Evolutionary conservation across 2,888 invertebrate genomes (phyloP).

Genomic region (Athalia circularis): DNA sequence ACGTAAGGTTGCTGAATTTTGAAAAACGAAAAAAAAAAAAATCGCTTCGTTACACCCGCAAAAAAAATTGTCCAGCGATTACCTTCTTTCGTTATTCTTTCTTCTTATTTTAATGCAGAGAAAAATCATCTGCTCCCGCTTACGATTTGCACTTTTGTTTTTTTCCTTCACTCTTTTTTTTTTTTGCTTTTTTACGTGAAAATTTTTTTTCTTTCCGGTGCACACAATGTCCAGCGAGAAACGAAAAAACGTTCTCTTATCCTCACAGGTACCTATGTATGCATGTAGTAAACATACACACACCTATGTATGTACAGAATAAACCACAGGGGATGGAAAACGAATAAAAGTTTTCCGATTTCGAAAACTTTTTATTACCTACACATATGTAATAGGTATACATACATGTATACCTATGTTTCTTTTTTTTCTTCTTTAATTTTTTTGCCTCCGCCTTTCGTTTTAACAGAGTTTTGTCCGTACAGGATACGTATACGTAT

Average conservation of each 20-base stretch:
- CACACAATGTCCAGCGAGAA: too few relatives aligned
- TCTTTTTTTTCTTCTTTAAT: constrained; percentile 53
- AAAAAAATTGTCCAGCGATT: too few relatives aligned
- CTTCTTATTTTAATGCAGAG: too few relatives aligned
- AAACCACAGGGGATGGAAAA: constrained; percentile 50
- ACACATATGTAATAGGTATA: too few relatives aligned
- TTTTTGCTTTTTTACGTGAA: not conserved
- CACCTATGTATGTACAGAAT: not conserved
- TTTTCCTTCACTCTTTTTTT: not conserved
- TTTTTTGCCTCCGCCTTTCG: not conserved
- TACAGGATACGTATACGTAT: too few relatives aligned
- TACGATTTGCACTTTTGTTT: not conserved
- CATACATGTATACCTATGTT: not conserved
- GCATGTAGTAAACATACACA: not conserved
- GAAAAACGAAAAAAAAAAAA: too few relatives aligned
- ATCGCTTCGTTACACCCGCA: too few relatives aligned
- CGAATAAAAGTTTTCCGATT: constrained; percentile 66
- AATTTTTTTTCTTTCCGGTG: not conserved
- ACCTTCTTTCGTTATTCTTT: too few relatives aligned
- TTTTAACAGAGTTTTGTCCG: too few relatives aligned
- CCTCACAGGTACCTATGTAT: too few relatives aligned
- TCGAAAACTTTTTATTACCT: constrained; percentile 61
- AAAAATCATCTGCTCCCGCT: not conserved
- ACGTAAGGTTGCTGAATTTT: too few relatives aligned
- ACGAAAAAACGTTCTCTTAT: too few relatives aligned